Evolutionary conservation across 1,140 invertebrate genomes (phyloP), one percentile per base, ranked within the genome.

Genomic region (Diachasma alloeum): DNA sequence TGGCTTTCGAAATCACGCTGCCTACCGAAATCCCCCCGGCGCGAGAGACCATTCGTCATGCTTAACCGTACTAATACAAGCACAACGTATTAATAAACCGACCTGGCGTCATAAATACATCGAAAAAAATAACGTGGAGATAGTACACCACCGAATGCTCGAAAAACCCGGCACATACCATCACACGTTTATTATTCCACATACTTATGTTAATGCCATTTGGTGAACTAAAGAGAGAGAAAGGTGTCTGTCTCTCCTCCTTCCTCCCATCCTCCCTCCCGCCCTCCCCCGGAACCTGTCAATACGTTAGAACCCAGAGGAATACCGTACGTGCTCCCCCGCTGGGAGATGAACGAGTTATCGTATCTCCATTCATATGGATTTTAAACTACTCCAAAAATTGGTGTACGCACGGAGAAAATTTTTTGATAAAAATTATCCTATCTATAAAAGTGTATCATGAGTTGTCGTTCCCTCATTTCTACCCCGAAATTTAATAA

Each of bases 31-130:
- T 83, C 80, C 80, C 78, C 81, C 75, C 80, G 78, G 78, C 81
- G 81, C 82, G 81, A 81, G 81, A 81, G 81, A 83, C 83, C 86
- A 87, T 88, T 86, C 85, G 85, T 89, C 87, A 89, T 89, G 87
- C 85, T 88, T 88, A 89, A 86, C 83, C 84, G 83, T 86, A 88
- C 84, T 88, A 88, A 89, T 87, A 84, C 86, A 88, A 88, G 86
- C 85, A 84, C 84, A 86, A 86, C 85, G 86, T 87, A 89, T 88
- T 89, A 88, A 88, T 89, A 87, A 87, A 86, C 85, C 77, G 36
- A 37, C 59, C 66, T 71, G 53, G 44, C 75, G 78, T 75, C 59
- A 77, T 78, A 75, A 79, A 77, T 78, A 80, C 68, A 77, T 75
- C 37, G 71, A 37, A 22, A 77, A 36, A 37, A 74, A 73, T n/a